Percentiles rank a stretch among this genome's conserved stretches.
Evolutionary conservation across 1,140 invertebrate species (phyloP).

Genomic region (Cotesia glomerata): DNA sequence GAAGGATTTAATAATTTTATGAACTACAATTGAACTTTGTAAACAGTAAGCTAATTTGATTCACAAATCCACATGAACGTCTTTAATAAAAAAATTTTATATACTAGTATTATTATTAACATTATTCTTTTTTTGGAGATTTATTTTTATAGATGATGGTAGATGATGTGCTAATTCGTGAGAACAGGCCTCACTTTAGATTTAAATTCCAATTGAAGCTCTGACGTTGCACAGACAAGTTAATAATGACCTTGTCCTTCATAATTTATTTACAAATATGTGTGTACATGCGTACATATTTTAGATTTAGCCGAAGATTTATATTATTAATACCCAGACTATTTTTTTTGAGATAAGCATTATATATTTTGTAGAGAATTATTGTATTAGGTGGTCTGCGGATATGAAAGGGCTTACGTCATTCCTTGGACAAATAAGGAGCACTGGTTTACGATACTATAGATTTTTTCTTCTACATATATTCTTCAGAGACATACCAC

Average conservation of each 20-base stretch:
- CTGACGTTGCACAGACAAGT: background rate
- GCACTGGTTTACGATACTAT: background rate
- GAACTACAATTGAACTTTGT: no score
- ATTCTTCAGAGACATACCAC: no score
- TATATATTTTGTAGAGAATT: background rate
- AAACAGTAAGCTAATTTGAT: no score
- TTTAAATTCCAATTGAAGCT: background rate
- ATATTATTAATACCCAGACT: background rate
- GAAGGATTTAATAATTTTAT: no score
- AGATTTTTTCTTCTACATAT: no score
- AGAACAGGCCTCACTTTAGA: background rate
- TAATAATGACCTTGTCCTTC: background rate
- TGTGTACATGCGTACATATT: background rate
- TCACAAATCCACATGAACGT: background rate
- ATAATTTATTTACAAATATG: background rate
- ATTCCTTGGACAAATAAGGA: background rate
- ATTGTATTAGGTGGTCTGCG: background rate
- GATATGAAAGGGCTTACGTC: slow-evolving; percentile 6
- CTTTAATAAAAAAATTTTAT: background rate
- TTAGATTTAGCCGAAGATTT: background rate
- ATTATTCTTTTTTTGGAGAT: background rate
- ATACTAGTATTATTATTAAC: background rate
- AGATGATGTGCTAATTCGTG: no score
- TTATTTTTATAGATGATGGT: no score
- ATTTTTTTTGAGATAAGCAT: background rate